These are phyloP conservation scores for Hylaeus anthracinus DNA, from an alignment of 1,140 invertebrate species.

Conservation along the genomic window DNA sequence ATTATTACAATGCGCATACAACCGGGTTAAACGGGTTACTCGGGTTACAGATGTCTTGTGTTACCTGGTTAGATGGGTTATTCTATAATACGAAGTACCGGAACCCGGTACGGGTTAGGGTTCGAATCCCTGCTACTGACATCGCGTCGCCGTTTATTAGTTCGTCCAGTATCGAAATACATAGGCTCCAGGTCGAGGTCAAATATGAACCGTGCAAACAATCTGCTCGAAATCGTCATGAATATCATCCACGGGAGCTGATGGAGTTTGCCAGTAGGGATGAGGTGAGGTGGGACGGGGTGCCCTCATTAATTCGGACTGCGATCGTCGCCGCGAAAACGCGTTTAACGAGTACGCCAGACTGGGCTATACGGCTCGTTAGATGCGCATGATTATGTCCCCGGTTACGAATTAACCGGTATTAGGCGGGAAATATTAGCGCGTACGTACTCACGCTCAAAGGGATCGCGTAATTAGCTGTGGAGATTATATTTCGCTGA, in stretches of 20 bases:
- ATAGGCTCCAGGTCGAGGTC: conserved; percentile 36
- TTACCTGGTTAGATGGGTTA: too few species aligned
- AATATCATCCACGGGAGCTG: conserved; percentile 27
- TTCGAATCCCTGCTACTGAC: too few species aligned
- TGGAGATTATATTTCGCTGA: conserved; percentile 15
- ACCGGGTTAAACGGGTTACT: too few species aligned
- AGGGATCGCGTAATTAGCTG: conserved; percentile 19
- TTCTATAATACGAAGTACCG: too few species aligned
- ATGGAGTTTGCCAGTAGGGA: conserved; percentile 50
- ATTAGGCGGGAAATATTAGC: not conserved
- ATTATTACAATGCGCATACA: too few species aligned
- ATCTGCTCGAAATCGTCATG: conserved; percentile 34
- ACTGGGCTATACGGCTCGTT: conserved; percentile 37
- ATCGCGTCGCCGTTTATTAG: conserved; percentile 57
- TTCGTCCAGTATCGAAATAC: conserved; percentile 41
- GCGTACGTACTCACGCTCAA: conserved; percentile 3
- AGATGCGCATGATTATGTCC: conserved; percentile 45
- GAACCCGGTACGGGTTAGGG: too few species aligned
- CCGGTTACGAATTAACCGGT: conserved; percentile 10
- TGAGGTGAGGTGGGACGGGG: not conserved
- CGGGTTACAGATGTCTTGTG: too few species aligned
- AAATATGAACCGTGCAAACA: conserved; percentile 57
- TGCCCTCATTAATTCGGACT: conserved; percentile 41
- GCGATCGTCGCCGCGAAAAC: conserved; percentile 33
- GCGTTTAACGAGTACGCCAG: conserved; percentile 34